Evolutionary conservation across 1,140 invertebrate species (phyloP).

Genomic region (Lucilia sericata): DNA sequence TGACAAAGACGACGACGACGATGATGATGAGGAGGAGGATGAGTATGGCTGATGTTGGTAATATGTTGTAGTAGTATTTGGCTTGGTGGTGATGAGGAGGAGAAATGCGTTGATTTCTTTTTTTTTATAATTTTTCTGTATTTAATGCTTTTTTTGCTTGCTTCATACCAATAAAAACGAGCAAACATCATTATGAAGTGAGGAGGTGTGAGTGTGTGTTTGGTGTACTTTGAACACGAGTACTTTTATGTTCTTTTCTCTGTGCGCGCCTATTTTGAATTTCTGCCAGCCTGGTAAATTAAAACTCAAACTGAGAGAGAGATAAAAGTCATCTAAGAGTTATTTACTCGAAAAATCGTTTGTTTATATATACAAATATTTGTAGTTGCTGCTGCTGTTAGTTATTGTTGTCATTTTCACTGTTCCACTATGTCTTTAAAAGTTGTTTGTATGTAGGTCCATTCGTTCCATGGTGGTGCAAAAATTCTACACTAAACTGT

Average conservation of each 20-base stretch:
- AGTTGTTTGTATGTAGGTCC: background rate
- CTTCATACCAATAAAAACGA: background rate
- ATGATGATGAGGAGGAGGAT: conserved; percentile 2
- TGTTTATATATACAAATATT: no score
- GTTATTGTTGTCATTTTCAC: conserved; percentile 16
- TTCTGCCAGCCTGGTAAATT: conserved; percentile 44
- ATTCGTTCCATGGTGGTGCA: no score
- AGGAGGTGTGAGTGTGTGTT: background rate
- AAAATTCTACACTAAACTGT: no score
- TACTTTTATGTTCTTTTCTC: conserved; percentile 1
- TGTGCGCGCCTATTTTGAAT: background rate
- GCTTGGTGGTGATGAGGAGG: conserved; percentile 24
- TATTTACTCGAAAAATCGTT: background rate
- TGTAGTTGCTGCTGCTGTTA: background rate
- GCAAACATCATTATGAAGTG: background rate
- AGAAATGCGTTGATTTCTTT: background rate
- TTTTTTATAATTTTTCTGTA: background rate
- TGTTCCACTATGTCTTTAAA: background rate
- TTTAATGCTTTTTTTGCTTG: background rate
- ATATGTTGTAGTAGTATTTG: background rate
- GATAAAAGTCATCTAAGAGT: conserved; percentile 38
- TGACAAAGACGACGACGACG: background rate
- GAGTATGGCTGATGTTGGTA: background rate
- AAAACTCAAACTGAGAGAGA: conserved; percentile 48
- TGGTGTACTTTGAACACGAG: background rate